Base-by-base conservation (phyloP, 2,797 vertebrate species). In the Lophotriccus pileatus region DNA sequence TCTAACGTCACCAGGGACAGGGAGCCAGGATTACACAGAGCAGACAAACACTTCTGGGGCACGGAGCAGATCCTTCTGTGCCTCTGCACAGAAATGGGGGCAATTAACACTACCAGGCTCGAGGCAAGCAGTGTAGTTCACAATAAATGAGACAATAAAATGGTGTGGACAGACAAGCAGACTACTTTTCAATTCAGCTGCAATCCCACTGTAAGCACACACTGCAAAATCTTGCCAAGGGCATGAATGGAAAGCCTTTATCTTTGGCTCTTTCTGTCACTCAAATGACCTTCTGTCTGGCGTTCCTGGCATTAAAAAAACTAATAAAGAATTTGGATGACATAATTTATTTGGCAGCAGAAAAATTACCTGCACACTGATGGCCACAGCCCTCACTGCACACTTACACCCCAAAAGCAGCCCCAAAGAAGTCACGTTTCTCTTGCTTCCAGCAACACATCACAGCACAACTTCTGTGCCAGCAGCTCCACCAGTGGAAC, bases 21-120 rank as follows among this genome's bases (percentile, higher is more conserved):
- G 2, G 60, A 55, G 77, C 12, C 64, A 36, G 64, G 0, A 0
- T 5, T 16, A 20, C 36, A 63, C 53, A 63, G 10, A 12, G 27
- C 62, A n/a, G 6, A 19, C 39, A 30, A 75, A 78, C 4, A 24
- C 9, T 0, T 39, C 47, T 1, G 7, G 25, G 81, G 47, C 72
- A 59, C 24, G 1, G 14, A 37, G 44, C 0, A 1, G 28, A 32
- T 41, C 55, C 66, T 44, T 63, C 1, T n/a, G n/a, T n/a, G 0
- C 27, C 47, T 30, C 27, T 12, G 49, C 62, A 39, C 2, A 70
- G 47, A 22, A 80, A 83, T 3, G n/a, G 59, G 9, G 21, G 47
- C 55, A 74, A 66, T 30, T 24, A 50, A 46, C 87, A 16, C 22
- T 50, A 43, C 43, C 49, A 24, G 36, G 55, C 1, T 14, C 6